phyloP scores from a whole-genome alignment of 2,797 vertebrate genomes.

The Poecile montanus region DNA sequence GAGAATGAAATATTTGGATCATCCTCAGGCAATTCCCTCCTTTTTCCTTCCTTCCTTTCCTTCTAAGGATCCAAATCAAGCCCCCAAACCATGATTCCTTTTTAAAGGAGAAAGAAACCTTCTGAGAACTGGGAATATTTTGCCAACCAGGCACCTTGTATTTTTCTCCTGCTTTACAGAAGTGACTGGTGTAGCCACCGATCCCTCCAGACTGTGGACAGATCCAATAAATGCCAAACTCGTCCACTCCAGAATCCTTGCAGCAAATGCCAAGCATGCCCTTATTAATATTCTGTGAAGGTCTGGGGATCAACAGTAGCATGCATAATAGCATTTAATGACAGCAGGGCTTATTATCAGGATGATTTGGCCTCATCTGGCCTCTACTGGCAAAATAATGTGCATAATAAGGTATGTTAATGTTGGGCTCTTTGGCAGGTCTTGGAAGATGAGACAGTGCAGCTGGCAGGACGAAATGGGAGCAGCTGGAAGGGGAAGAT shows the following conservation, averaged over 20 bases:
- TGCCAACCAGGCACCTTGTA: background rate
- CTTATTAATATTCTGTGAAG: constrained; percentile 37
- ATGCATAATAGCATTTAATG: constrained; percentile 60
- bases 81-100: background rate
- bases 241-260: background rate
- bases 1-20: background rate
- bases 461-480: constrained; percentile 62
- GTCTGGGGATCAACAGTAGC: constrained; percentile 49
- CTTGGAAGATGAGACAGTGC: constrained; percentile 57
- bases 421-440: constrained; percentile 57
- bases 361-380: constrained; percentile 63
- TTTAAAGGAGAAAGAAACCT: background rate
- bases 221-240: background rate
- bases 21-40: background rate
- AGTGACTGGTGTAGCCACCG: background rate
- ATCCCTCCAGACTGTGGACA: background rate
- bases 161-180: background rate
- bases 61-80: background rate
- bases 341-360: constrained; percentile 59
- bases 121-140: background rate
- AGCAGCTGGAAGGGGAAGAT: constrained; percentile 73
- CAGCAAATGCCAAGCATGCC: constrained; percentile 1
- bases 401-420: constrained; percentile 69
- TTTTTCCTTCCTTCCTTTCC: background rate
- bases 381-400: constrained; percentile 52